phyloP scores from a whole-genome alignment of 1,140 invertebrate species.

The Drosophila ficusphila region DNA sequence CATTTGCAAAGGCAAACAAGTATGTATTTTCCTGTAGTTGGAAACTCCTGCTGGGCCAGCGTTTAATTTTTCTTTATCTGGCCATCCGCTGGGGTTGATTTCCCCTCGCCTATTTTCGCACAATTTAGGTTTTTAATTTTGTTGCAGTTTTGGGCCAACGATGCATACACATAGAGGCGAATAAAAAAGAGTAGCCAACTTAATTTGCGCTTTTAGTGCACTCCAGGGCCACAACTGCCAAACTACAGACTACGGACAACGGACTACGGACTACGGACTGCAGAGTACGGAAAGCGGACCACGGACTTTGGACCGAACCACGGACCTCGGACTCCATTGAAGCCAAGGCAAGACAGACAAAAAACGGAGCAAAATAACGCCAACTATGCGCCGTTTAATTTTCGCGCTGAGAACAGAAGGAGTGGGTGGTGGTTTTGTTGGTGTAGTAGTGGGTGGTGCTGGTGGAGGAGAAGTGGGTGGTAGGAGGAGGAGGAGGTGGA shows the following conservation, averaged over 20 bases:
- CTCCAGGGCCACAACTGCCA: constrained; percentile 64
- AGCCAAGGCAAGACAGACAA: constrained; percentile 39
- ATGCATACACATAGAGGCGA: constrained; percentile 31
- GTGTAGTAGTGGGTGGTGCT: constrained; percentile 31
- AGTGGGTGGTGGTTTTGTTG: neutral
- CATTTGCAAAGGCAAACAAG: neutral
- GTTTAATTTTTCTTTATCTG: constrained; percentile 16
- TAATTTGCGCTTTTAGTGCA: constrained; percentile 81
- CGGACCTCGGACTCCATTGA: constrained; percentile 33
- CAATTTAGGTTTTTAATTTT: constrained; percentile 74
- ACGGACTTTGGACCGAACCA: constrained; percentile 5
- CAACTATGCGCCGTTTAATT: constrained; percentile 75
- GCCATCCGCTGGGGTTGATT: constrained; percentile 23
- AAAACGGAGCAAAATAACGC: constrained; percentile 34
- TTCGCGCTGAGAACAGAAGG: constrained; percentile 50
- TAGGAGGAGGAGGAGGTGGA: constrained; percentile 21
- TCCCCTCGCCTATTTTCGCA: constrained; percentile 45
- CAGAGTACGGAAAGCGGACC: neutral
- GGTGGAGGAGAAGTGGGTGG: constrained; percentile 2
- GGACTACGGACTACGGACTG: constrained; percentile 2
- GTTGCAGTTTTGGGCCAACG: constrained; percentile 59
- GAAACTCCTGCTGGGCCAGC: constrained; percentile 14
- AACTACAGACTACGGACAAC: constrained; percentile 31
- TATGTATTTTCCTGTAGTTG: constrained; percentile 1
- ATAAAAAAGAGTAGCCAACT: constrained; percentile 66